Evolutionary conservation across 2,113 vertebrate genomes (phyloP), one percentile per base, ranked within the genome.

Genomic region (Phodopus roborovskii): DNA sequence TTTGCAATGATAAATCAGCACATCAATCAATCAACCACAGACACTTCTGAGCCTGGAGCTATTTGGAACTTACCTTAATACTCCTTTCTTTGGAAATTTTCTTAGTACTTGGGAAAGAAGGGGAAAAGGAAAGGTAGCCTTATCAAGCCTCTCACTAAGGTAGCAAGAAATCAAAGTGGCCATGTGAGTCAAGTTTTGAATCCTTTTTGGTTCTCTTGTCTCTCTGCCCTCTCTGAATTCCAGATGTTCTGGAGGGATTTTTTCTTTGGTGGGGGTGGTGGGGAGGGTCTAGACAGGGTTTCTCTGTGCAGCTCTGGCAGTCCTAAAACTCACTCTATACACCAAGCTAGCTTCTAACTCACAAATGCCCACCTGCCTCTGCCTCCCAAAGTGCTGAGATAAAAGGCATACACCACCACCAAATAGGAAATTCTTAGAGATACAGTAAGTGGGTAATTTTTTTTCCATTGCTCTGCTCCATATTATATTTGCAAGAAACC

Each of bases 401-500:
- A 15, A 56, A 56, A 56, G 53, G 53, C 12, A 12, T 56, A 12
- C 53, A 56, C 53, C 53, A 56, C 53, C 53, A 13, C 10, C 11
- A 13, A 12, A 22, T 4, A 20, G 58, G 77, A 91, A 70, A 19
- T 36, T 20, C n/a, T 56, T 71, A 12, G 10, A 71, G 20, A 28
- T 60, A 19, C 26, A 88, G 48, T 16, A 85, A 45, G 24, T 75
- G 24, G n/a, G 3, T 1, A 33, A 75, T 84, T 93, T 84, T 74
- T 66, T 36, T 33, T n/a, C n/a, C 0, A 87, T 13, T 45, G 26
- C 62, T 33, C 13, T 66, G 11, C 70, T 58, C 68, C 36, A 60
- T 45, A 70, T 75, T 42, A 75, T 84, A 85, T 64, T 36, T 77
- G 30, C 79, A 75, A 53, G 94, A 89, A 95, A 90, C n/a, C 28